A percentile compares a stretch with the other conserved stretches of the same genome.
Conservation (phyloP, 1,140 invertebrate genomes). For the Rhizoglyphus robini region DNA sequence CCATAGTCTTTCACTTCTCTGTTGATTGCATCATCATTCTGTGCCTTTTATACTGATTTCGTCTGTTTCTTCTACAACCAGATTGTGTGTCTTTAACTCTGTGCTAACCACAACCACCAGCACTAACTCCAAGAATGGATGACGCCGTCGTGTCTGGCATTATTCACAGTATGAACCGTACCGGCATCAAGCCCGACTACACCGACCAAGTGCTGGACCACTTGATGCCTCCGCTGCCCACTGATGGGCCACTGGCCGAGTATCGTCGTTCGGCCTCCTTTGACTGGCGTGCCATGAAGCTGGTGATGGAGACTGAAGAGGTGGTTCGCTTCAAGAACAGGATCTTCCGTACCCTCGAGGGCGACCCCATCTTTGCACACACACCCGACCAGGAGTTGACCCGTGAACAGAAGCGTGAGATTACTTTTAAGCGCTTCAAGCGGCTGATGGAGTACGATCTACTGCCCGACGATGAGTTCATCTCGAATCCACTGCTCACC, state of each 20-base stretch:
- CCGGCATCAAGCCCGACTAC: not conserved
- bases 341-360: constrained; percentile 62
- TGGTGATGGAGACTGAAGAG: constrained; percentile 55
- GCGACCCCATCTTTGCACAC: constrained; percentile 58
- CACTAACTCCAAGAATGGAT: not conserved
- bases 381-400: constrained; percentile 40
- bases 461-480: constrained; percentile 43
- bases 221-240: constrained; percentile 42
- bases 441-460: constrained; percentile 49
- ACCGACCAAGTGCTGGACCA: not conserved
- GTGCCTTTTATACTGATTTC: too few species aligned
- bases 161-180: not conserved
- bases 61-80: too few species aligned
- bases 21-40: too few species aligned
- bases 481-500: constrained; percentile 34
- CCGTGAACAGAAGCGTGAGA: constrained; percentile 52
- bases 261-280: constrained; percentile 59
- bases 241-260: constrained; percentile 48
- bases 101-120: too few species aligned
- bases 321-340: constrained; percentile 53
- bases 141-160: not conserved
- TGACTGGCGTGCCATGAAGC: constrained; percentile 59
- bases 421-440: constrained; percentile 46
- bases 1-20: too few species aligned
- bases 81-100: too few species aligned